Base-by-base conservation (phyloP, 2,888 invertebrate species). In the Beris chalybata region DNA sequence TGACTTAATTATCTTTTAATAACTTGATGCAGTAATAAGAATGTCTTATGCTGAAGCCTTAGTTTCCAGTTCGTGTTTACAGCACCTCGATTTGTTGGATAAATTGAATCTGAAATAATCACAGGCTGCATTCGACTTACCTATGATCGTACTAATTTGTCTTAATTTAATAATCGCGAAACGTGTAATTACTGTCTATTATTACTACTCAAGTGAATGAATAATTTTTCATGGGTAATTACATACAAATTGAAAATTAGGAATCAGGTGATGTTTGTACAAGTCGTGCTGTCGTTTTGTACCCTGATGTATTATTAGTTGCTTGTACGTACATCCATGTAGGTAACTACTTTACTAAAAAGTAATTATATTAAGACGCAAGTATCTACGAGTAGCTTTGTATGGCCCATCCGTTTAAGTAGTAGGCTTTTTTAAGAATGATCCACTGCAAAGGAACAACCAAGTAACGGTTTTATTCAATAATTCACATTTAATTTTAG, bases 71-170 rank as follows among this genome's bases (percentile, higher is more conserved):
- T 38, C 38, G 38, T 38, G 38, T 9, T 38, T 3, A 38, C 38
- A 38, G 5, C 38, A 30, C 13, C 13, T 32, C 48, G 38, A 31
- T 38, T 38, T 9, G 38, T 38, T 38, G 50, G 32, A 13, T 61
- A 61, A 61, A 61, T 61, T 61, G 61, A 61, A 61, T 61, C 52
- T 61, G 61, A 61, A 61, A 61, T 61, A 61, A 61, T 61, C 52
- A 61, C 31, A 61, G 61, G 22, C 52, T 50, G 38, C 11, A 43
- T 15, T 31, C 58, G 50, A 61, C 61, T 52, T 61, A 52, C 22
- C 61, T 15, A 50, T 31, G 61, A 50, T 52, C 43, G 52, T 12
- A 38, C 43, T 61, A 61, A 61, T 61, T 61, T 61, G 61, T 61
- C 61, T 61, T 61, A 61, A 61, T 61, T 61, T 61, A 61, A 61